These are phyloP conservation scores for Nymphalis io DNA, from an alignment of 1,140 invertebrate species.

Conservation along the genomic window DNA sequence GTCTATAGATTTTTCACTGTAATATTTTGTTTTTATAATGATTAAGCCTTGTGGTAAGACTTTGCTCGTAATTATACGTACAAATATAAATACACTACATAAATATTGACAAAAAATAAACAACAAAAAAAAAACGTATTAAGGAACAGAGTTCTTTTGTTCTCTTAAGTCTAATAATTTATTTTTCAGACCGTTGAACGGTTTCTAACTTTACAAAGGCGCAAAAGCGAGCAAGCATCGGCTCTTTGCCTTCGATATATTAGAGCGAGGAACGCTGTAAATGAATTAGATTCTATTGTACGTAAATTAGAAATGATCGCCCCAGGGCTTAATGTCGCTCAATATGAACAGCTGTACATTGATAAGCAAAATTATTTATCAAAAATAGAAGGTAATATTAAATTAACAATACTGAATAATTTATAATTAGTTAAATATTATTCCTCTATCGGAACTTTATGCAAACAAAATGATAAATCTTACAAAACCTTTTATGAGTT, in stretches of 20 bases:
- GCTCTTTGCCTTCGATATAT: constrained; percentile 66
- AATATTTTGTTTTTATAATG: too few relatives aligned
- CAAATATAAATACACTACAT: too few relatives aligned
- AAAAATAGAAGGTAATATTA: constrained; percentile 71
- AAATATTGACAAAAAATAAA: too few relatives aligned
- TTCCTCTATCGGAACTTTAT: too few relatives aligned
- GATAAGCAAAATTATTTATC: constrained; percentile 69
- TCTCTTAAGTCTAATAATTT: too few relatives aligned
- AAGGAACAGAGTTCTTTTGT: neutral
- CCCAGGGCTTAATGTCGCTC: constrained; percentile 69
- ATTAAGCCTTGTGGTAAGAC: too few relatives aligned
- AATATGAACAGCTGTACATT: constrained; percentile 69
- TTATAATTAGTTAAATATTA: neutral
- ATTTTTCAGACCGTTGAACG: constrained; percentile 59
- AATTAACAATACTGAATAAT: neutral
- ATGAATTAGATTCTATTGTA: constrained; percentile 60
- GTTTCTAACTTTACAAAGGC: constrained; percentile 59
- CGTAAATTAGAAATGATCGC: constrained; percentile 66
- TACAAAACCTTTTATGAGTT: too few relatives aligned
- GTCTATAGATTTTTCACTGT: too few relatives aligned
- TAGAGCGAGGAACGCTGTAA: constrained; percentile 63
- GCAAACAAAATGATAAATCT: too few relatives aligned
- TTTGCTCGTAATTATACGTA: too few relatives aligned
- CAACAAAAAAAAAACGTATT: too few relatives aligned
- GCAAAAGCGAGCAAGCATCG: constrained; percentile 61